Conservation (phyloP, 2,888 invertebrate genomes). For the Spisula solida region DNA sequence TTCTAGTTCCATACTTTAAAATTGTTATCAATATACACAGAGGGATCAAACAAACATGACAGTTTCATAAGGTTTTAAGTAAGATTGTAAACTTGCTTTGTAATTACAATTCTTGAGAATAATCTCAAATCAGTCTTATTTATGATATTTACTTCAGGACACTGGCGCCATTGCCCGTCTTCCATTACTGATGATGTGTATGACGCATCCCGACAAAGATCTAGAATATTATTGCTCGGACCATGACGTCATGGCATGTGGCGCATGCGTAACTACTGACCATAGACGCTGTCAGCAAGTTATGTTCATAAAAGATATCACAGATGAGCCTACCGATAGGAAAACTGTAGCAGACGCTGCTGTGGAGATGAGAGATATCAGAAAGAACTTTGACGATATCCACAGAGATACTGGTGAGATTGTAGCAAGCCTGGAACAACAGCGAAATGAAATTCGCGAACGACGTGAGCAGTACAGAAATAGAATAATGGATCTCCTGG, state of each 20-base stretch:
- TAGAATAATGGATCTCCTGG: conserved; percentile 62
- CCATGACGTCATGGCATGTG: conserved; percentile 71
- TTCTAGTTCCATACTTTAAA: too few relatives aligned
- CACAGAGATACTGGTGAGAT: conserved; percentile 66
- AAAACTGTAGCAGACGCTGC: conserved; percentile 69
- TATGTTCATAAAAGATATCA: conserved; percentile 71
- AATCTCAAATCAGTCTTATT: too few relatives aligned
- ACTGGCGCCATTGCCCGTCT: conserved; percentile 65
- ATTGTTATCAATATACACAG: too few relatives aligned
- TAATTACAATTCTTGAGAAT: too few relatives aligned
- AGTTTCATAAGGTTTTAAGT: too few relatives aligned
- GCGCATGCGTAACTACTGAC: conserved; percentile 68
- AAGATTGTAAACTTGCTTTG: too few relatives aligned
- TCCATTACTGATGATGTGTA: conserved; percentile 67
- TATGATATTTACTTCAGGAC: conserved; percentile 51
- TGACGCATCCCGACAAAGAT: conserved; percentile 67
- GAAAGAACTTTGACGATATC: conserved; percentile 68
- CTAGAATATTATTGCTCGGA: conserved; percentile 70
- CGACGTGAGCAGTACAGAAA: conserved; percentile 61
- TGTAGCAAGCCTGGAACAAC: conserved; percentile 55
- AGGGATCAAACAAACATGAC: too few relatives aligned
- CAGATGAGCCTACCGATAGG: conserved; percentile 64
- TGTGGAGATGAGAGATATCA: conserved; percentile 62
- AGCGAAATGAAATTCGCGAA: conserved; percentile 67
- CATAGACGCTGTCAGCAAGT: conserved; percentile 68